Conservation (phyloP, 2,888 invertebrate species). For the Oscheius sp. region DNA sequence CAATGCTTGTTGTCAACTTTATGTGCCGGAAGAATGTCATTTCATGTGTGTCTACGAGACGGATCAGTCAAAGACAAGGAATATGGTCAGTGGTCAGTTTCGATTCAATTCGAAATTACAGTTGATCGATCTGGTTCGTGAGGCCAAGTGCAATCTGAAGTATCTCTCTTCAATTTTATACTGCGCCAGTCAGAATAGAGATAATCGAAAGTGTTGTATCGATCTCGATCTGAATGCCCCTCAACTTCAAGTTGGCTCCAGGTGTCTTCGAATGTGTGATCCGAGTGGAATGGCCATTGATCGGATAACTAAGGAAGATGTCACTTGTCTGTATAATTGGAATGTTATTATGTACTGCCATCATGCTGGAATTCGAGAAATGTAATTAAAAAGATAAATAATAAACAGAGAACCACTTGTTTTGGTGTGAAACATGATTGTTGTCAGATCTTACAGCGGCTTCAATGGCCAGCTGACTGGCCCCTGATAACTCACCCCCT, state of each 20-base stretch:
- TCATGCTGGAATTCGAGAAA: slow-evolving; percentile 67
- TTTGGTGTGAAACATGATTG: slow-evolving; percentile 14
- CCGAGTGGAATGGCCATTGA: slow-evolving; percentile 64
- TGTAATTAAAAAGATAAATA: slow-evolving; percentile 40
- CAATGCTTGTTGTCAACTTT: slow-evolving; percentile 62
- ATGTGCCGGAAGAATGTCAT: slow-evolving; percentile 65
- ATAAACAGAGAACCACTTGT: slow-evolving; percentile 1
- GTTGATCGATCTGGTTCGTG: slow-evolving; percentile 57
- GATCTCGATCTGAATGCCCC: slow-evolving; percentile 66
- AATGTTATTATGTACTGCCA: slow-evolving; percentile 69
- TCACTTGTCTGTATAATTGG: slow-evolving; percentile 68
- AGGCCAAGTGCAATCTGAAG: slow-evolving; percentile 61
- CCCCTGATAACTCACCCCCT: slow-evolving; percentile 11
- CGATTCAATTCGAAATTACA: slow-evolving; percentile 23
- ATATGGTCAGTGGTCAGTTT: slow-evolving; percentile 45
- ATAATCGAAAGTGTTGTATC: slow-evolving; percentile 65
- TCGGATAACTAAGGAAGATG: slow-evolving; percentile 64
- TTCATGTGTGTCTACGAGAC: slow-evolving; percentile 67
- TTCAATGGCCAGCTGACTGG: slow-evolving; percentile 24
- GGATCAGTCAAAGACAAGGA: slow-evolving; percentile 61
- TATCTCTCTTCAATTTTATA: slow-evolving; percentile 66
- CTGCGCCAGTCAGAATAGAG: slow-evolving; percentile 67
- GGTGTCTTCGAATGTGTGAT: slow-evolving; percentile 67
- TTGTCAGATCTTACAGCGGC: slow-evolving; percentile 28
- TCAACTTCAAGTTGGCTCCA: slow-evolving; percentile 63